Conservation (phyloP, 2,888 invertebrate genomes). For the Scaptomyza flava region DNA sequence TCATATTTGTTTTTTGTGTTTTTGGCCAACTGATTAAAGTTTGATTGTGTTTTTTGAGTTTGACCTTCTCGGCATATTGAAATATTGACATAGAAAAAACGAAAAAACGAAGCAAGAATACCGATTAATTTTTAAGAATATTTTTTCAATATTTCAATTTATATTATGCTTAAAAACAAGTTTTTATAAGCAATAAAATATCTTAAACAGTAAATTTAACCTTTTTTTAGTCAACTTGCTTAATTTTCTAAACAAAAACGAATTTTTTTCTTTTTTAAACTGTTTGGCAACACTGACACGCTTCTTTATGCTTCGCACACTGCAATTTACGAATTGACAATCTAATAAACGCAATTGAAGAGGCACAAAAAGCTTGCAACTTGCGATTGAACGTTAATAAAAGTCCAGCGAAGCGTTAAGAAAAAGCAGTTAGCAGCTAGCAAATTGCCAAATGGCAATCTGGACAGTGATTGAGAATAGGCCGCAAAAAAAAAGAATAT, state of each 20-base stretch:
- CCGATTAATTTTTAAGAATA: too few species aligned
- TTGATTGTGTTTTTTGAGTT: neutral
- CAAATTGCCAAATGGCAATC: conserved; percentile 53
- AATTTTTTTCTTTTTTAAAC: neutral
- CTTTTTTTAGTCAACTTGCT: too few species aligned
- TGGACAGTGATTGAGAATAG: conserved; percentile 61
- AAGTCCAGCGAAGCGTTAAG: conserved; percentile 72
- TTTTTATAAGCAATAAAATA: too few species aligned
- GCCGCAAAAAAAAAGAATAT: conserved; percentile 1
- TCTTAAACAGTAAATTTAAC: too few species aligned
- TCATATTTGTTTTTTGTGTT: neutral
- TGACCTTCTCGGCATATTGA: conserved; percentile 1
- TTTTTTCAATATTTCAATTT: too few species aligned
- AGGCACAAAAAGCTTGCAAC: conserved; percentile 6
- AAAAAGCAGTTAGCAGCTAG: conserved; percentile 74
- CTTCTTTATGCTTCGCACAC: conserved; percentile 63
- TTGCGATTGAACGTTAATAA: conserved; percentile 66
- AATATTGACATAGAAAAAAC: neutral
- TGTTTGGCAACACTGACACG: conserved; percentile 47
- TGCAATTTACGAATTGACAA: conserved; percentile 73
- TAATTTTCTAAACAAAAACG: too few species aligned
- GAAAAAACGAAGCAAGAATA: too few species aligned
- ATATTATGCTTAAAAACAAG: too few species aligned
- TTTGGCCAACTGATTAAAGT: conserved; percentile 29
- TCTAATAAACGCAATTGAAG: conserved; percentile 43